Evolutionary conservation across 2,888 invertebrate genomes (phyloP).

Genomic region (Thecocarcelia acutangulata): DNA sequence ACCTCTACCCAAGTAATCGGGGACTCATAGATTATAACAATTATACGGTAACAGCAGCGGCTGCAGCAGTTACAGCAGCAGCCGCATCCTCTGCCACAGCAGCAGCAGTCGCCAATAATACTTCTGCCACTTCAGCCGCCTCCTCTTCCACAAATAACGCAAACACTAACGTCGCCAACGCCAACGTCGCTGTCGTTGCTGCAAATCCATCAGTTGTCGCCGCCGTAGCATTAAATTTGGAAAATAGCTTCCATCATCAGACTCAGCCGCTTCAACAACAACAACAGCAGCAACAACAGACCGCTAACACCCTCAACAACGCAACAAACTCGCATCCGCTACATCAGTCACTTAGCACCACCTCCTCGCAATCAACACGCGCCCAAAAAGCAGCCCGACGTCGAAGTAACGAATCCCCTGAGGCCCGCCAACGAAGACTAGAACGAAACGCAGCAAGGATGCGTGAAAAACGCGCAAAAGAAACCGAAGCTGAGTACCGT

Average conservation of each 20-base stretch:
- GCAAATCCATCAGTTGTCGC: slow-evolving; percentile 71
- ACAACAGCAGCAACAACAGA: slow-evolving; percentile 69
- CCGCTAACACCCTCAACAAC: slow-evolving; percentile 63
- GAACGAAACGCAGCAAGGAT: slow-evolving; percentile 81
- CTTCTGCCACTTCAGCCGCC: slow-evolving; percentile 69
- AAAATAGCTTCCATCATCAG: slow-evolving; percentile 72
- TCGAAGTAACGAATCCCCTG: slow-evolving; percentile 81
- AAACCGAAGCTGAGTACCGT: slow-evolving; percentile 79
- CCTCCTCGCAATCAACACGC: slow-evolving; percentile 73
- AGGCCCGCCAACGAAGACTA: slow-evolving; percentile 80
- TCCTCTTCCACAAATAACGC: slow-evolving; percentile 67
- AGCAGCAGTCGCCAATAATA: slow-evolving; percentile 67
- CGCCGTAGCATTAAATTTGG: slow-evolving; percentile 72
- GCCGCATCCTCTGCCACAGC: slow-evolving; percentile 65
- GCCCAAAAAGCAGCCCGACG: slow-evolving; percentile 78
- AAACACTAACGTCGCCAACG: slow-evolving; percentile 69
- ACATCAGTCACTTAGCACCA: slow-evolving; percentile 76
- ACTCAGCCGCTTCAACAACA: slow-evolving; percentile 70
- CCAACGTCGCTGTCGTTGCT: slow-evolving; percentile 73
- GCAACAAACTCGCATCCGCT: slow-evolving; percentile 74
- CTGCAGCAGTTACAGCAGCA: slow-evolving; percentile 73
- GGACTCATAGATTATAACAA: slow-evolving; percentile 78
- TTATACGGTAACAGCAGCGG: slow-evolving; percentile 74
- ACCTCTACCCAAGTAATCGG: slow-evolving; percentile 77
- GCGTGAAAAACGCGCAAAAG: slow-evolving; percentile 81